Base-by-base conservation (phyloP, 2,797 vertebrate species). In the Staurois parvus region DNA sequence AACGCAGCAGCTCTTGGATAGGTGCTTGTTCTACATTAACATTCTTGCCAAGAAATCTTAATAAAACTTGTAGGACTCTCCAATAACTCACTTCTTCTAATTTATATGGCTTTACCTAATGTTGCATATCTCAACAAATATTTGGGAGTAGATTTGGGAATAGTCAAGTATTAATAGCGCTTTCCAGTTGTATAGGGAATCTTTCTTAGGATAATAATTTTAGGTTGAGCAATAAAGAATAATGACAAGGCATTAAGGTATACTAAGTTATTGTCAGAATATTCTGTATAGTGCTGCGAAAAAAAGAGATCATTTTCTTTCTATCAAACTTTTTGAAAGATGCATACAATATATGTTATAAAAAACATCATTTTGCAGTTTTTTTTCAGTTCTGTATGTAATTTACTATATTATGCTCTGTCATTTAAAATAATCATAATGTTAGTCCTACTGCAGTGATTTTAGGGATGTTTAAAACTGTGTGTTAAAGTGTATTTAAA, bases 41-140 rank as follows among this genome's bases (percentile, higher is more conserved):
- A 82, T 73, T 73, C 70, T 15, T 83, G 72, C 56, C 81, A 74
- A 75, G 59, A 75, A 83, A 75, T 83, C 21, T 82, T 66, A 40
- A 74, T 83, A 64, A 66, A 83, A 74, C 37, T 45, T 74, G 32
- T 28, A 83, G 28, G 73, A 75, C 70, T 66, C 62, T 74, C 70
- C 69, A 21, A 64, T 45, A 83, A 32, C 72, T 74, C 56, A 42
- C 62, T 48, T 75, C 37, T 59, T 64, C 21, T 66, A 66, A 83
- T 74, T 83, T 75, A 67, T 75, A 67, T 66, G 56, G 40, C 37
- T 66, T 74, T 75, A 45, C 19, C 37, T 67, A 74, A 74, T 74
- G n/a, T 73, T 82, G 56, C 70, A 74, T 30, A 74, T 74, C 37
- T 64, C 72, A 66, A 74, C 56, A 82, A 74, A 82, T 37, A 72